Evolutionary conservation across 2,888 invertebrate genomes (phyloP), one percentile per base, ranked within the genome.

Genomic region (Meteorus colon): DNA sequence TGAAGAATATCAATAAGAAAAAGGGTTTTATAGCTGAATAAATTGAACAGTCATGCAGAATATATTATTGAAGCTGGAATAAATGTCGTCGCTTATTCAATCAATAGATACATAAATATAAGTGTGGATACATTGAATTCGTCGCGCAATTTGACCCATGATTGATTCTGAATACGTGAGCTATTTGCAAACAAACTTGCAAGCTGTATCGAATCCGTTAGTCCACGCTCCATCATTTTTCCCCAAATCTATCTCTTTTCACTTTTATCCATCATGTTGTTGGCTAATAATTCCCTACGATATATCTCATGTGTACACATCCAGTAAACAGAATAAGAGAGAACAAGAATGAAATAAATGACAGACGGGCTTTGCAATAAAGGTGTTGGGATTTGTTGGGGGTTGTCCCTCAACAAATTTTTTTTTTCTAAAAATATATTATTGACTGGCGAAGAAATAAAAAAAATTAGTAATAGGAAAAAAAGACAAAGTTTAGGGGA

Each of bases 161-260:
- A 81, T 86, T 86, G 85, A 86, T 84, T 86, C 82, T 83, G 80
- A 82, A 84, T 85, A 84, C 81, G 81, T 81, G 81, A 83, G 83
- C 86, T 89, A 89, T 89, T 89, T 89, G 88, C 88, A 89, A 89
- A 89, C 88, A 88, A 80, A 81, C 60, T 74, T 79, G 87, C 88
- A 89, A 89, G 88, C 89, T 89, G 89, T 87, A 81, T 84, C 87
- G 87, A 88, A 89, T 89, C 88, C 87, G 87, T 87, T 89, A 85
- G 83, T 81, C 85, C 83, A 84, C 83, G 69, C 60, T 82, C 81
- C 83, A 82, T 83, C 80, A 82, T 87, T 88, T 89, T 88, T 89
- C 88, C 89, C 89, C 84, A 88, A 89, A 87, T 89, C 85, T 88
- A 84, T 72, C 37, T 31, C 51, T 63, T 48, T 67, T 76, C 41